A percentile compares a stretch with the other conserved stretches of the same genome.
phyloP scores from a whole-genome alignment of 2,888 invertebrate genomes.

The Pachliopta kotzebuea region DNA sequence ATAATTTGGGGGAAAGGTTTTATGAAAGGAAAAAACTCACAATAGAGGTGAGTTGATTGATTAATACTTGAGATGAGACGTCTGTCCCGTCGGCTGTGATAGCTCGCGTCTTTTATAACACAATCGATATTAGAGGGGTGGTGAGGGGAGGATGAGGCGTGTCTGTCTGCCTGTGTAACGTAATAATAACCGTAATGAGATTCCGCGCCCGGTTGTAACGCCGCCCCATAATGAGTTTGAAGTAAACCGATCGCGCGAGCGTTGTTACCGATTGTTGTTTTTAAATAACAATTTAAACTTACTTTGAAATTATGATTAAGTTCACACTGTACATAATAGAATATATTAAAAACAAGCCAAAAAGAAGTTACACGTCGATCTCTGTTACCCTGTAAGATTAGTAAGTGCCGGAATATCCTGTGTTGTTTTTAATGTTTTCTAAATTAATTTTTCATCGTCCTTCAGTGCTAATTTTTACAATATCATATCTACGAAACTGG shows the following conservation, averaged over 20 bases:
- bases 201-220: slow-evolving; percentile 17
- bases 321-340: not conserved
- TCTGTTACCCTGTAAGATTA: no score
- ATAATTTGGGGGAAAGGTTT: not conserved
- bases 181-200: slow-evolving; percentile 26
- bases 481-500: no score
- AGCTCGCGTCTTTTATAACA: slow-evolving; percentile 36
- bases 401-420: no score
- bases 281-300: slow-evolving; percentile 28
- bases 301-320: not conserved
- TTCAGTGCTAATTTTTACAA: no score
- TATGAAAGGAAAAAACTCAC: slow-evolving; percentile 14
- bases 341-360: not conserved
- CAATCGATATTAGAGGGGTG: slow-evolving; percentile 38
- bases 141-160: not conserved
- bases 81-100: slow-evolving; percentile 31
- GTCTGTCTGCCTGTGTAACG: slow-evolving; percentile 23
- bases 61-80: slow-evolving; percentile 35
- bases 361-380: no score
- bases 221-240: slow-evolving; percentile 29
- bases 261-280: slow-evolving; percentile 30
- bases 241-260: slow-evolving; percentile 25
- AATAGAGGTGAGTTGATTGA: slow-evolving; percentile 39
- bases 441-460: no score
- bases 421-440: no score